Conservation (phyloP, 1,140 invertebrate species). For the Lasaia peninsularis region DNA sequence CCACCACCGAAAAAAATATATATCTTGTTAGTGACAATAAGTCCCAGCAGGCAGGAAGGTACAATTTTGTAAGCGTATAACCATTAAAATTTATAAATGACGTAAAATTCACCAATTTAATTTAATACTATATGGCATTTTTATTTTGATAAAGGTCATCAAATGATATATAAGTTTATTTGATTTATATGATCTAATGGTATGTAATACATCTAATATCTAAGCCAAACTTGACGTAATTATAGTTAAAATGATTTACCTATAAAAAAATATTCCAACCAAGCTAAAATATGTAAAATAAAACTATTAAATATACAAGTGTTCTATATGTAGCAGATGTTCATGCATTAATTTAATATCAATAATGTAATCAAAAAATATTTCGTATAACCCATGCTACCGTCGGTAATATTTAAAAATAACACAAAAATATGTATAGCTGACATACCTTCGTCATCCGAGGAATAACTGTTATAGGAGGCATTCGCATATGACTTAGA, state of each 20-base stretch:
- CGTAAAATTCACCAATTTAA: constrained; percentile 31
- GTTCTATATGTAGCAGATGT: neutral
- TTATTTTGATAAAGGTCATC: constrained; percentile 23
- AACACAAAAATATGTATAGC: neutral
- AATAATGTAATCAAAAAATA: neutral
- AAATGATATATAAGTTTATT: neutral
- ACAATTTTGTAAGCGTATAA: constrained; percentile 73
- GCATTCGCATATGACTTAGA: constrained; percentile 71
- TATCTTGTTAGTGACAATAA: constrained; percentile 64
- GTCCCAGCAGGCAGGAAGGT: constrained; percentile 78
- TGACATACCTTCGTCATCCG: constrained; percentile 89
- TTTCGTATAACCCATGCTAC: constrained; percentile 1
- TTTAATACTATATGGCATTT: constrained; percentile 42
- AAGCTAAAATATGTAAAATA: neutral
- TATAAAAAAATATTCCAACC: neutral
- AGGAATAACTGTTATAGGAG: constrained; percentile 89
- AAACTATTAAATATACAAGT: neutral
- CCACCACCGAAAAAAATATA: constrained; percentile 60
- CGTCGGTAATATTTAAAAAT: neutral
- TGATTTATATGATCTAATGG: neutral
- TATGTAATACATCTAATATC: neutral
- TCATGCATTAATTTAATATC: constrained; percentile 4
- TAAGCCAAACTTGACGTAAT: neutral
- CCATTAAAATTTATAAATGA: constrained; percentile 44
- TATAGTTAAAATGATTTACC: neutral